Conservation (phyloP, 37 sponge, comb jelly and placozoan species). For the Diacarnus erythraeanus region DNA sequence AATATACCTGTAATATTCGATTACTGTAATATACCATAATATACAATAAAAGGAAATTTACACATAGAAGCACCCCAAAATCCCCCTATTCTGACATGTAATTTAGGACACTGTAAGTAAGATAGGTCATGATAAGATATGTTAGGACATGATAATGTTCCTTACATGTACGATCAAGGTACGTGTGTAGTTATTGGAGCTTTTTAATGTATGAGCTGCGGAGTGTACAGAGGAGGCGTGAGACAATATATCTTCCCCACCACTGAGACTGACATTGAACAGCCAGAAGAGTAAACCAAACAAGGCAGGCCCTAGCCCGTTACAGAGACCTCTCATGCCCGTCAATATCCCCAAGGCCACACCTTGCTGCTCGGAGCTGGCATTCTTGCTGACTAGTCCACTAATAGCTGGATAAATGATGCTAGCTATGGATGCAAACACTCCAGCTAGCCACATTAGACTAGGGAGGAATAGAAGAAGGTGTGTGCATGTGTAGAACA, state of each 20-base stretch:
- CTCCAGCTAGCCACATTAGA: constrained; percentile 77
- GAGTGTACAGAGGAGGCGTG: not conserved
- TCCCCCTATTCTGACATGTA: too few relatives aligned
- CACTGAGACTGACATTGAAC: constrained; percentile 69
- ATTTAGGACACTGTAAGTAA: too few relatives aligned
- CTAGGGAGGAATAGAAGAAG: constrained; percentile 3
- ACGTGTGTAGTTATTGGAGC: not conserved
- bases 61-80: too few relatives aligned
- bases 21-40: not conserved
- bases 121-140: too few relatives aligned
- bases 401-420: constrained; percentile 91
- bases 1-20: not conserved
- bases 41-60: not conserved
- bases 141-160: too few relatives aligned
- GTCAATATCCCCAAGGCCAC: constrained; percentile 84
- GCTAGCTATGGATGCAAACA: constrained; percentile 68
- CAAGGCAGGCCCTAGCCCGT: constrained; percentile 86
- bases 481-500: not conserved
- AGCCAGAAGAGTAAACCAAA: constrained; percentile 87
- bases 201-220: not conserved
- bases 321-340: constrained; percentile 89
- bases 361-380: constrained; percentile 80
- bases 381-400: constrained; percentile 77
- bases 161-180: not conserved
- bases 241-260: not conserved